Base-by-base conservation (phyloP, 2,113 vertebrate genomes). In the Myotis yumanensis region DNA sequence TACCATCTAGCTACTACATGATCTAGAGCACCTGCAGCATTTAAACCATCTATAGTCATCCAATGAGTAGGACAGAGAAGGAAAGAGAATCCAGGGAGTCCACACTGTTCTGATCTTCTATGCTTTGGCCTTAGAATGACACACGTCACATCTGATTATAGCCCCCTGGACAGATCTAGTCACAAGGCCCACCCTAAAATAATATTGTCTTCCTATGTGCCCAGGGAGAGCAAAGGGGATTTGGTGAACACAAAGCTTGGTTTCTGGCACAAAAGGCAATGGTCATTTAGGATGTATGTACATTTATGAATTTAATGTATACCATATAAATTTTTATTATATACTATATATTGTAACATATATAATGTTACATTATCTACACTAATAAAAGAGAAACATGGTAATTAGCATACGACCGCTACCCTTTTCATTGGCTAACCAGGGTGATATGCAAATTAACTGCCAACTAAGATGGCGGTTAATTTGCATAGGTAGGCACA, bases 251-350 rank as follows among this genome's bases (percentile, higher is more conserved):
- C 9, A 79, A 83, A 66, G 20, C 25, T 57, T 88, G 30, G 15
- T 68, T 91, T 86, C 73, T 51, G 48, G 2, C 8, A 91, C n/a
- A 81, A 25, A 46, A 90, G 32, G 20, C 20, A 75, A 76, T 32
- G 52, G 4, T 18, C 48, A 86, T 77, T 77, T 32, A 92, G 7
- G 2, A 57, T 72, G 48, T 20, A 59, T 14, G 2, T 57, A 54
- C 37, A 57, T 69, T 80, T 92, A 51, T 75, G 72, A 68, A 73
- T 52, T 68, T 77, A 57, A 72, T 80, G n/a, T 51, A 30, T 66
- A 79, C 69, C 23, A 64, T 40, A 20, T 32, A 43, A 76, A 46
- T 83, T 30, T 82, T 73, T 43, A 51, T 40, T 25, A 52, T 32
- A 57, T n/a, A 40, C 52, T 86, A 8, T 46, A 83, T 25, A 32